phyloP scores from a whole-genome alignment of 37 sponge, comb jelly and placozoan species.

The Beroe forskalii region DNA sequence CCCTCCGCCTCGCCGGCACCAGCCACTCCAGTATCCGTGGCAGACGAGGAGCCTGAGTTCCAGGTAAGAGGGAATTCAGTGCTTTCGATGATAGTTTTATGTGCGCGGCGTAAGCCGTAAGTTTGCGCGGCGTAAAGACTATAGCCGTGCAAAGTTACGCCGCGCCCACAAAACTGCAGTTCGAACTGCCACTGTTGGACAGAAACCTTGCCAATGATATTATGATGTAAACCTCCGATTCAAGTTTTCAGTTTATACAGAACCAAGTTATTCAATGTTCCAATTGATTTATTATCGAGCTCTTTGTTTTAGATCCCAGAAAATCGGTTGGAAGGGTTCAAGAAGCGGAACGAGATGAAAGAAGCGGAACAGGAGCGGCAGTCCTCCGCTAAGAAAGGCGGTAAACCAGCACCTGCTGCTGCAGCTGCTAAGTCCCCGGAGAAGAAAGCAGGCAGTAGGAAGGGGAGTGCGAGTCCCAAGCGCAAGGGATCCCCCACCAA shows the following conservation, averaged over 20 bases:
- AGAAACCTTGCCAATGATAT: too few relatives aligned
- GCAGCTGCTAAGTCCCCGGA: background rate
- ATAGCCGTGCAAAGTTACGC: too few relatives aligned
- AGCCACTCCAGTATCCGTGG: background rate
- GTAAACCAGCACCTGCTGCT: background rate
- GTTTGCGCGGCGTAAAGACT: too few relatives aligned
- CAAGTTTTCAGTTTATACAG: too few relatives aligned
- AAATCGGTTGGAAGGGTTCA: slow-evolving; percentile 51
- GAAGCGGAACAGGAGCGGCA: slow-evolving; percentile 42
- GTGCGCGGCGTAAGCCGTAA: too few relatives aligned
- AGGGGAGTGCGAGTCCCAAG: slow-evolving; percentile 57
- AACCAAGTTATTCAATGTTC: too few relatives aligned
- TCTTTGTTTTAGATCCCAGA: slow-evolving; percentile 4
- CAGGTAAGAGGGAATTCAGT: too few relatives aligned
- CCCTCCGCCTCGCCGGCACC: slow-evolving; percentile 11
- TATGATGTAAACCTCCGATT: too few relatives aligned
- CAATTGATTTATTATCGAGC: too few relatives aligned
- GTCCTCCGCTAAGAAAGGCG: slow-evolving; percentile 10
- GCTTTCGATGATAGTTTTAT: too few relatives aligned
- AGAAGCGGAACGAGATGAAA: slow-evolving; percentile 54
- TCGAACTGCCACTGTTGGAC: too few relatives aligned
- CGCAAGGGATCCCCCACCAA: slow-evolving; percentile 50
- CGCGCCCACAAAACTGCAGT: too few relatives aligned
- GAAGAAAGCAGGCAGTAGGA: slow-evolving; percentile 1
- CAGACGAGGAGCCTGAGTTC: slow-evolving; percentile 14